Percentiles rank a stretch among this genome's conserved stretches.
phyloP scores from a whole-genome alignment of 2,113 vertebrate species.

The Cyprinus carpio region DNA sequence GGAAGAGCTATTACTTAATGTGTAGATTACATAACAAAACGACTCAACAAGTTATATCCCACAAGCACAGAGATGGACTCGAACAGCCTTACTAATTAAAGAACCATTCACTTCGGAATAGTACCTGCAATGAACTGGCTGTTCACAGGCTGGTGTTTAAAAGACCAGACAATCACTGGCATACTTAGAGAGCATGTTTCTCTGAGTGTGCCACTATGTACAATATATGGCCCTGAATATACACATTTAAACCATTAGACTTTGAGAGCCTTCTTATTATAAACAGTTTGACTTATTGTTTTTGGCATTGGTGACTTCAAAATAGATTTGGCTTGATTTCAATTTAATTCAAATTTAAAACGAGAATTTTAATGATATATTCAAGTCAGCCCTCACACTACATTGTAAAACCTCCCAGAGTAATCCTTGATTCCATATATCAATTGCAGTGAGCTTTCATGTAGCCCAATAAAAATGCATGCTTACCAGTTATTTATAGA shows the following conservation, averaged over 20 bases:
- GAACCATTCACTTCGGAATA: not conserved
- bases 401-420: not conserved
- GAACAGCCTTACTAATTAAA: not conserved
- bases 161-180: not conserved
- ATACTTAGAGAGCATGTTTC: not conserved
- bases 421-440: not conserved
- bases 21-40: slow-evolving; percentile 3
- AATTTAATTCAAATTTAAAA: not conserved
- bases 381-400: not conserved
- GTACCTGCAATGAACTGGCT: not conserved
- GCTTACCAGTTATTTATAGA: slow-evolving; percentile 6
- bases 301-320: not conserved
- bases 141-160: not conserved
- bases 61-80: not conserved
- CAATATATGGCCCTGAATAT: not conserved
- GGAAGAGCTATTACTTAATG: slow-evolving; percentile 21
- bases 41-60: slow-evolving; percentile 12
- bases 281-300: not conserved
- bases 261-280: not conserved
- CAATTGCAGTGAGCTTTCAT: not conserved
- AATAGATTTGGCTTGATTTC: not conserved
- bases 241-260: not conserved
- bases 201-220: not conserved
- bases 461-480: not conserved
- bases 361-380: not conserved